Percentiles rank a stretch among this genome's conserved stretches.
phyloP scores from a whole-genome alignment of 2,113 vertebrate species.

The Conger conger region DNA sequence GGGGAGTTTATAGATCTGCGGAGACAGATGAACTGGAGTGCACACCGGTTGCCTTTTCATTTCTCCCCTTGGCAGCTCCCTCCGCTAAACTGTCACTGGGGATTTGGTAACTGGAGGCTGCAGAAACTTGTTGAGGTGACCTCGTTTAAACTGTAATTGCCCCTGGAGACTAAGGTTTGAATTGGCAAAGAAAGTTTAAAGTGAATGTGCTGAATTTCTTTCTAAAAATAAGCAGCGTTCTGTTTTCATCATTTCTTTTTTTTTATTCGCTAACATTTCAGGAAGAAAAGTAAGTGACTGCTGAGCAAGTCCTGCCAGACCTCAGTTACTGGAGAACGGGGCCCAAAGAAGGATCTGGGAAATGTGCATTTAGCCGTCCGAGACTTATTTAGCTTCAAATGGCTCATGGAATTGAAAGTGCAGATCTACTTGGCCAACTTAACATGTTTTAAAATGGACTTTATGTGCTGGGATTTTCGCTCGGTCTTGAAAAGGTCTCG shows the following conservation, averaged over 20 bases:
- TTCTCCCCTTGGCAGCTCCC: conserved; percentile 9
- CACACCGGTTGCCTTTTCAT: conserved; percentile 14
- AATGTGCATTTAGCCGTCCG: background rate
- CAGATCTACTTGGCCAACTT: too few relatives aligned
- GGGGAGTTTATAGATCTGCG: conserved; percentile 53
- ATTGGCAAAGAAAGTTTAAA: background rate
- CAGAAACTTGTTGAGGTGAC: background rate
- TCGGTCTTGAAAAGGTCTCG: too few relatives aligned
- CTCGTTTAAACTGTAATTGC: conserved; percentile 11
- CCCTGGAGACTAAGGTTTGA: background rate
- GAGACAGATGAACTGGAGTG: conserved; percentile 61
- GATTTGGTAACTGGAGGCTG: conserved; percentile 1
- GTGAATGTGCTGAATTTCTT: background rate
- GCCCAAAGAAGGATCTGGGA: background rate
- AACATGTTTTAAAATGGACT: too few relatives aligned
- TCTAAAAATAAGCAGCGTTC: too few relatives aligned
- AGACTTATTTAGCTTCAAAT: too few relatives aligned
- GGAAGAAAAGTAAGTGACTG: background rate
- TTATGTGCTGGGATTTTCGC: too few relatives aligned
- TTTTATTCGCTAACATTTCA: background rate
- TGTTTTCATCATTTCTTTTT: background rate
- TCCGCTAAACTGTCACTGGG: background rate
- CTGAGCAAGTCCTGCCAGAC: too few relatives aligned
- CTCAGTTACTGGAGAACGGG: background rate
- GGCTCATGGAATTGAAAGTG: too few relatives aligned